A percentile compares a stretch with the other conserved stretches of the same genome.
Conservation (phyloP, 2,888 invertebrate species). For the Marronus borbonicus region DNA sequence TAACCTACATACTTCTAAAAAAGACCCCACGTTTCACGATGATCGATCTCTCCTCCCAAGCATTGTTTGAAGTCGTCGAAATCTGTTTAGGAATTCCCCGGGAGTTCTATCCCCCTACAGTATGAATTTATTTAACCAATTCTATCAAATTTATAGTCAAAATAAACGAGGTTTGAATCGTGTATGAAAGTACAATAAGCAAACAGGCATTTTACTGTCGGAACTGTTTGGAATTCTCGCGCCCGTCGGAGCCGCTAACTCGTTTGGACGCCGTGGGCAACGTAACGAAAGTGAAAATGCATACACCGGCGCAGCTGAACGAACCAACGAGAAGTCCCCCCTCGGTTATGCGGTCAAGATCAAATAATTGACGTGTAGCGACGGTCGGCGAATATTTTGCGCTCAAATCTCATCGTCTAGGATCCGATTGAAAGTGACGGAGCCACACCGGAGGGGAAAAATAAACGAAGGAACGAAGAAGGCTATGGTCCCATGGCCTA, state of each 20-base stretch:
- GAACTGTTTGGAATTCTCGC: conserved; percentile 41
- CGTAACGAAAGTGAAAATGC: conserved; percentile 38
- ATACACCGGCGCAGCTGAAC: background rate
- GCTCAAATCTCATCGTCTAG: conserved; percentile 6
- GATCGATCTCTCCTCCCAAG: background rate
- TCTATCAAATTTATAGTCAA: conserved; percentile 1
- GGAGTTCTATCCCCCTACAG: background rate
- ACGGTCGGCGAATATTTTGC: background rate
- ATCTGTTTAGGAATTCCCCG: conserved; percentile 1
- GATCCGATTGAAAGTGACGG: conserved; percentile 13
- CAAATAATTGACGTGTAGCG: conserved; percentile 22
- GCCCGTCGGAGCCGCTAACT: background rate
- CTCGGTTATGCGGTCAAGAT: conserved; percentile 35
- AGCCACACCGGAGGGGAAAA: background rate
- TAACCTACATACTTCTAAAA: background rate
- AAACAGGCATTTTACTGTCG: conserved; percentile 31
- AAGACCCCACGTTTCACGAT: background rate
- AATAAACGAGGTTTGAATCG: background rate
- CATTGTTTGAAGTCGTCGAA: conserved; percentile 7
- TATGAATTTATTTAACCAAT: background rate
- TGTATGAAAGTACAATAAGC: conserved; percentile 15
- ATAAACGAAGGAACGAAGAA: conserved; percentile 6
- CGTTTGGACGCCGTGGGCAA: conserved; percentile 20
- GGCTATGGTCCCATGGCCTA: conserved; percentile 6
- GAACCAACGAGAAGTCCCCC: background rate